These are phyloP conservation scores for Micrastur ruficollis DNA, from an alignment of 2,797 vertebrate species.

Conservation along the genomic window DNA sequence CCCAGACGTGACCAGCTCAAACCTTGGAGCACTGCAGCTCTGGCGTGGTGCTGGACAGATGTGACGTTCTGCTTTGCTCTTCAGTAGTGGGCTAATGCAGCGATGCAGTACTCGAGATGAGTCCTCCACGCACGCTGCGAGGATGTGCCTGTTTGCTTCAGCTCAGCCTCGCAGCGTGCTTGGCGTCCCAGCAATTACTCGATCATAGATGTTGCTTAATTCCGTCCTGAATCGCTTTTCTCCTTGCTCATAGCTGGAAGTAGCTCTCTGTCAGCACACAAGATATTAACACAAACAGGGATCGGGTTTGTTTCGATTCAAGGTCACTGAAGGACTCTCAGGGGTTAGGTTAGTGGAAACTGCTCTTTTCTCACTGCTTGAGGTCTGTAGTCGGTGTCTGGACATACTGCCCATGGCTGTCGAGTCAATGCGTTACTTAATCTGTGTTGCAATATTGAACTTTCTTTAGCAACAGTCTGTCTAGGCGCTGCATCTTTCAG, in stretches of 20 bases:
- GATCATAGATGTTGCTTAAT: accelerated
- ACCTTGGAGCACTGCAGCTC: background rate
- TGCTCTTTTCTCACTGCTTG: background rate
- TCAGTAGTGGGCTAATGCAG: accelerated
- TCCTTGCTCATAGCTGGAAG: background rate
- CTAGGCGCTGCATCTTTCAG: background rate
- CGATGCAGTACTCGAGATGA: accelerated
- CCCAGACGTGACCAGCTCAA: background rate
- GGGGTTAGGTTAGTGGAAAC: background rate
- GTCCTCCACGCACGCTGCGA: accelerated
- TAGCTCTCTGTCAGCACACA: accelerated
- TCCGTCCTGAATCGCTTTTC: accelerated
- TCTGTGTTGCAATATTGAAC: background rate
- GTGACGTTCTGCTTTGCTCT: background rate
- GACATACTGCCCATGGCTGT: background rate
- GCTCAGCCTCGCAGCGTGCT: background rate
- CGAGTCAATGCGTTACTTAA: background rate
- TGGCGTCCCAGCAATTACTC: accelerated
- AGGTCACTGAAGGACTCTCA: background rate
- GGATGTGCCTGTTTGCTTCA: background rate
- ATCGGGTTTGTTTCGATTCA: background rate
- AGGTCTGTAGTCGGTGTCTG: background rate
- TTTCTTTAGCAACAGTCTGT: background rate
- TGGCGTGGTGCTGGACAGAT: background rate
- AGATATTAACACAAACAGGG: accelerated